phyloP scores from a whole-genome alignment of 2,888 invertebrate species.

The Chelonus formosanus region DNA sequence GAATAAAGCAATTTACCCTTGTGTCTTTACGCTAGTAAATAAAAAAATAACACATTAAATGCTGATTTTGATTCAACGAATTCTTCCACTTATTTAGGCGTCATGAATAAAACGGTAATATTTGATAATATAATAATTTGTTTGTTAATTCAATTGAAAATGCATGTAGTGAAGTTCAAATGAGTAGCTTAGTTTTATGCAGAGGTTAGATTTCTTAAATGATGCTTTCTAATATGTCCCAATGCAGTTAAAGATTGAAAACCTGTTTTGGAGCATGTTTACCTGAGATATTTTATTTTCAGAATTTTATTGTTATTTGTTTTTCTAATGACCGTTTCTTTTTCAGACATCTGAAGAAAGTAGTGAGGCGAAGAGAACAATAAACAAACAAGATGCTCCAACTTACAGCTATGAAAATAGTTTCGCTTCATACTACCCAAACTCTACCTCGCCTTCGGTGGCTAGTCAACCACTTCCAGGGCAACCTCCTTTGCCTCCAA shows the following conservation, averaged over 20 bases:
- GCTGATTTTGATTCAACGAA: constrained; percentile 7
- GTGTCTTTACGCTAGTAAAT: constrained; percentile 4
- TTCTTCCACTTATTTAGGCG: not conserved
- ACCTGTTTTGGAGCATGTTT: not conserved
- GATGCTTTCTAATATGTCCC: not conserved
- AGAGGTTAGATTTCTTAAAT: not conserved
- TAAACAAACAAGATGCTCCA: constrained; percentile 51
- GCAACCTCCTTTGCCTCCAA: constrained; percentile 62
- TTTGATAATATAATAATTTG: not conserved
- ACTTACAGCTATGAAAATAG: constrained; percentile 54
- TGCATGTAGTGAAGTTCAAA: no score
- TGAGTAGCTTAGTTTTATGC: no score
- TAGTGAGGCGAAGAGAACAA: constrained; percentile 49
- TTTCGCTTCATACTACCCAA: constrained; percentile 53
- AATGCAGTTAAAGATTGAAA: not conserved
- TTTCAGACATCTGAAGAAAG: constrained; percentile 51
- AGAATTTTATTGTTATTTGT: not conserved
- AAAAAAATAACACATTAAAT: constrained; percentile 30
- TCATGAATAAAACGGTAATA: constrained; percentile 54
- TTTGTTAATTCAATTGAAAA: no score
- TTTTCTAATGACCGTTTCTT: not conserved
- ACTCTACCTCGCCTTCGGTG: constrained; percentile 48
- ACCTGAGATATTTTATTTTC: not conserved
- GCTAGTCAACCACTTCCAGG: constrained; percentile 60
- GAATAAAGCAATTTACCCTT: constrained; percentile 3